Evolutionary conservation across 2,797 vertebrate species (phyloP).

Genomic region (Phrynocephalus vlangalii): DNA sequence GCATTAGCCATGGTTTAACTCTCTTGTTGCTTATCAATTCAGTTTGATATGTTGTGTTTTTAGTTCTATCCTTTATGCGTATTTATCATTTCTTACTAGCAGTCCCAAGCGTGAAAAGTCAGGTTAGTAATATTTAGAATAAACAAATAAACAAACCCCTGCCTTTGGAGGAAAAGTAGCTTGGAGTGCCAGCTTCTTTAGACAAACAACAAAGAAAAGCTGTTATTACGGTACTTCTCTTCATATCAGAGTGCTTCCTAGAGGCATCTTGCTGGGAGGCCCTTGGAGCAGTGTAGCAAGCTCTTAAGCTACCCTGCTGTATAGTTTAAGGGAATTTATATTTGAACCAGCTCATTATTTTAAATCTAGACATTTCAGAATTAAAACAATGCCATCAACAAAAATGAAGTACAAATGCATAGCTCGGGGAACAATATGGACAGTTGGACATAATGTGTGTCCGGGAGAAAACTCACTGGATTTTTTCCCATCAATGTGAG

Average conservation of each 20-base stretch:
- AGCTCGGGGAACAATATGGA: neutral
- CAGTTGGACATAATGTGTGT: constrained; percentile 14
- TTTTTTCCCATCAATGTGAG: constrained; percentile 37
- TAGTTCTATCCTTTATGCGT: neutral
- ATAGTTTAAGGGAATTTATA: constrained; percentile 16
- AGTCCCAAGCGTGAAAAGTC: neutral
- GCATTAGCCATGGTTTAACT: no score
- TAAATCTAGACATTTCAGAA: constrained; percentile 6
- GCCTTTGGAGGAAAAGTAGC: neutral
- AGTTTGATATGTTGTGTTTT: neutral
- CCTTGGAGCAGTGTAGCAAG: neutral
- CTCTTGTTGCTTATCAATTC: no score
- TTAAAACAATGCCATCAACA: constrained; percentile 23
- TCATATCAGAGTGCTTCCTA: neutral
- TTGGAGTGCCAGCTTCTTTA: neutral
- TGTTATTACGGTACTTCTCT: neutral
- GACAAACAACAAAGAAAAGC: neutral
- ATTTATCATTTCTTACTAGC: neutral
- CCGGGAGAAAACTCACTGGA: constrained; percentile 16
- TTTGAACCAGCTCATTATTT: constrained; percentile 30
- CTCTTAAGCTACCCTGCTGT: neutral
- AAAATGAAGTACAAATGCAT: constrained; percentile 8
- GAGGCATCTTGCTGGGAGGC: neutral
- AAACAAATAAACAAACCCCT: neutral
- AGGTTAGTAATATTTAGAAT: neutral